Evolutionary conservation across 2,797 vertebrate genomes (phyloP).

Genomic region (Urosaurus nigricauda): DNA sequence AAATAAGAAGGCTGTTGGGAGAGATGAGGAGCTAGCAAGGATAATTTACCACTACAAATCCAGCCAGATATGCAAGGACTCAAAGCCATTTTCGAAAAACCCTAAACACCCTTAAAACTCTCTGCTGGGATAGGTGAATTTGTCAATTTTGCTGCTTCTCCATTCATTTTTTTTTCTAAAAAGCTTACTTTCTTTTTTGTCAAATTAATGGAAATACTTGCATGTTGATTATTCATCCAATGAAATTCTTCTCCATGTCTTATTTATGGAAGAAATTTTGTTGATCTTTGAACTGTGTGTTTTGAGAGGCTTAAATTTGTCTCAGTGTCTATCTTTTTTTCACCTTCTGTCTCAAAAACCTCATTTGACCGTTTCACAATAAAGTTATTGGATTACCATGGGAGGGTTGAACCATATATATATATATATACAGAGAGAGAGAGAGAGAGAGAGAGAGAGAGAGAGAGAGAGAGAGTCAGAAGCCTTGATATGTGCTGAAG

Average conservation of each 20-base stretch:
- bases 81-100: neutral
- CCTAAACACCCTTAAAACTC: neutral
- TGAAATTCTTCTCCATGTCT: neutral
- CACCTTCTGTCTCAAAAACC: neutral
- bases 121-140: neutral
- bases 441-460: too few species aligned
- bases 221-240: neutral
- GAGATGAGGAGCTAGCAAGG: too few species aligned
- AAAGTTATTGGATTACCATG: neutral
- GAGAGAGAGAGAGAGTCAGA: neutral
- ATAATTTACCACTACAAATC: too few species aligned
- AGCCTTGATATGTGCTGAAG: slow-evolving; percentile 8
- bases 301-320: neutral
- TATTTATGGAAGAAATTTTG: neutral
- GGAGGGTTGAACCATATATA: neutral
- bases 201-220: neutral
- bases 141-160: neutral
- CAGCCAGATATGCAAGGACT: neutral
- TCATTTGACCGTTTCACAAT: neutral
- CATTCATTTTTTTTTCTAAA: neutral
- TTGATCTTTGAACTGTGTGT: neutral
- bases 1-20: too few species aligned
- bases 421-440: too few species aligned
- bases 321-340: neutral
- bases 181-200: neutral